These are phyloP conservation scores for Trichopria drosophilae DNA, from an alignment of 2,888 invertebrate species.

Conservation along the genomic window DNA sequence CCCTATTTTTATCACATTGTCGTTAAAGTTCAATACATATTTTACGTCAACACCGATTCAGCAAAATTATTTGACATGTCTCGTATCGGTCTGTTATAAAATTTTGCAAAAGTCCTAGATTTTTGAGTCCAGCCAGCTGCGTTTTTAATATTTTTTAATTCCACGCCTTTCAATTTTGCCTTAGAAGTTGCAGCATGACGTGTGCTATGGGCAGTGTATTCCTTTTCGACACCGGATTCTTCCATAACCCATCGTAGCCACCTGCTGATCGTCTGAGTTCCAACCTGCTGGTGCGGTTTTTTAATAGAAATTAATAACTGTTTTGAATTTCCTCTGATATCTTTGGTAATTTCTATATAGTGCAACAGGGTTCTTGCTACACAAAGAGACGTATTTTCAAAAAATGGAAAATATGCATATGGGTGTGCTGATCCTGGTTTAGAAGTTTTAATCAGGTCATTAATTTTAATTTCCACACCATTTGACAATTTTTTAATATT, in stretches of 20 bases:
- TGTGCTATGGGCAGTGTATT: background rate
- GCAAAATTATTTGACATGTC: too few relatives aligned
- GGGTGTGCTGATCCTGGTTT: conserved; percentile 12
- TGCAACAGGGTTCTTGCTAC: background rate
- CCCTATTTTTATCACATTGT: too few relatives aligned
- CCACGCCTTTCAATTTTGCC: too few relatives aligned
- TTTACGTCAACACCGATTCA: too few relatives aligned
- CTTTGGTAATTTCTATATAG: background rate
- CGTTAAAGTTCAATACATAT: too few relatives aligned
- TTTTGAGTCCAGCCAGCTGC: too few relatives aligned
- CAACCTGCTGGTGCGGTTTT: background rate
- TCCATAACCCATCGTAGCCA: conserved; percentile 1
- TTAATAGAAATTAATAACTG: background rate
- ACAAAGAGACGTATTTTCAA: background rate
- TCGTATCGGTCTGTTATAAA: background rate
- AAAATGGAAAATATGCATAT: conserved; percentile 11
- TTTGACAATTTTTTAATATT: too few relatives aligned
- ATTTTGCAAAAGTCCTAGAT: too few relatives aligned
- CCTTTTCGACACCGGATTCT: background rate
- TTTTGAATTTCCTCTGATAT: background rate
- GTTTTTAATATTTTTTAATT: too few relatives aligned
- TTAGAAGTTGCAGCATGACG: background rate
- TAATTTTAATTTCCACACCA: conserved; percentile 14
- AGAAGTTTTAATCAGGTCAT: conserved; percentile 20
- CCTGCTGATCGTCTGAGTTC: conserved; percentile 6